These are phyloP conservation scores for Oreortyx pictus DNA, from an alignment of 2,797 vertebrate species.

Conservation along the genomic window DNA sequence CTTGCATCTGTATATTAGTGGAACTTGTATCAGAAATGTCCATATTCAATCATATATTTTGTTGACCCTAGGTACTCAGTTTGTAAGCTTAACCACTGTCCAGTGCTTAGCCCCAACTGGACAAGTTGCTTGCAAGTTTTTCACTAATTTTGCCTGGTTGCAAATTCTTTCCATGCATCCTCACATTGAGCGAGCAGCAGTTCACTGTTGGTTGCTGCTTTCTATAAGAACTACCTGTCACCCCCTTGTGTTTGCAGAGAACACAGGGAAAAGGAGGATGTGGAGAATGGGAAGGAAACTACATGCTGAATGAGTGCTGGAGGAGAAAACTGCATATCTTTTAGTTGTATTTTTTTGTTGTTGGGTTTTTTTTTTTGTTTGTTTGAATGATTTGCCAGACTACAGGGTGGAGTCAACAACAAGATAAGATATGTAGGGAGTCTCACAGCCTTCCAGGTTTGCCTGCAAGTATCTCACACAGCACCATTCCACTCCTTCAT, in stretches of 20 bases:
- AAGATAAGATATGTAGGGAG: not conserved
- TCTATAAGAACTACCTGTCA: not conserved
- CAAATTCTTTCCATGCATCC: not conserved
- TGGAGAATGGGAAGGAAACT: not conserved
- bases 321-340: not conserved
- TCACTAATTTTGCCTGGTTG: not conserved
- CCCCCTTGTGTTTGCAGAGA: not conserved
- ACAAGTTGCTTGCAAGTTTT: not conserved
- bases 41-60: not conserved
- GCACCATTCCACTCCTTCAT: fast-evolving
- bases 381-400: not conserved
- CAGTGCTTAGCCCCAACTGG: not conserved
- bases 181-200: not conserved
- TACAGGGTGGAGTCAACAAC: not conserved
- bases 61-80: not conserved
- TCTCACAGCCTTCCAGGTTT: not conserved
- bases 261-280: not conserved
- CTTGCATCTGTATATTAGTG: not conserved
- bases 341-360: not conserved
- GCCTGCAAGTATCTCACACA: not conserved
- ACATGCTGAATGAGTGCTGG: not conserved
- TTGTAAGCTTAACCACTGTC: not conserved
- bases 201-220: not conserved
- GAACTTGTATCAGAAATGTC: not conserved
- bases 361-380: not conserved